phyloP scores from a whole-genome alignment of 1,140 invertebrate genomes.

The Drosophila ohnishii region DNA sequence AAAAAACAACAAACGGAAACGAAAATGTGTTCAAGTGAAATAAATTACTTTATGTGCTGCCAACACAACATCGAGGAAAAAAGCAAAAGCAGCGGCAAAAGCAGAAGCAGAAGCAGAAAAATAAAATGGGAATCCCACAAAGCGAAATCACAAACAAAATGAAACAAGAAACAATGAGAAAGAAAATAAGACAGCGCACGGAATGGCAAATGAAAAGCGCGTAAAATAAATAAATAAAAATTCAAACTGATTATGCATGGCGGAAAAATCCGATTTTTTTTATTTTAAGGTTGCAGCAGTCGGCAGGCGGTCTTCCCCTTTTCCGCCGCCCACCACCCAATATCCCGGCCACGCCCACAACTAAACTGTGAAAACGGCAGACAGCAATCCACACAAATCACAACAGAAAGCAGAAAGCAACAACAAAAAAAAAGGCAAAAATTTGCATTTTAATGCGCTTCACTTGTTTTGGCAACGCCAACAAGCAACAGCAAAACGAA shows the following conservation, averaged over 20 bases:
- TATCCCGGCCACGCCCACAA: constrained; percentile 68
- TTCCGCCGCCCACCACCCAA: not conserved
- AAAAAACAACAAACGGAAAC: constrained; percentile 55
- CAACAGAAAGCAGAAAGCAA: constrained; percentile 47
- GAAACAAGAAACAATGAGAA: constrained; percentile 53
- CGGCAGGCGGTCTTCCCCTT: not conserved
- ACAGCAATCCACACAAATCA: constrained; percentile 69
- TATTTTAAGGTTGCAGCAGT: constrained; percentile 37
- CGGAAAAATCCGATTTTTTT: constrained; percentile 68
- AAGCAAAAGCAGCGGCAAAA: constrained; percentile 2
- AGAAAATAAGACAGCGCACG: constrained; percentile 42
- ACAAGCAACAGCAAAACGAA: constrained; percentile 23
- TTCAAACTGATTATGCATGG: constrained; percentile 78
- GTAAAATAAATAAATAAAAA: constrained; percentile 82
- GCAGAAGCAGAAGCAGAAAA: constrained; percentile 3
- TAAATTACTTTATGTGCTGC: constrained; percentile 75
- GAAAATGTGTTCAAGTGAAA: constrained; percentile 79
- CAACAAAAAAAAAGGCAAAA: constrained; percentile 45
- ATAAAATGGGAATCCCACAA: constrained; percentile 55
- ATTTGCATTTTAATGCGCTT: constrained; percentile 81
- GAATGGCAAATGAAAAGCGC: constrained; percentile 73
- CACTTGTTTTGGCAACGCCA: constrained; percentile 71
- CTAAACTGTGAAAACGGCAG: constrained; percentile 64
- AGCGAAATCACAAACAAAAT: constrained; percentile 55
- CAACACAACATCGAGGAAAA: constrained; percentile 40